phyloP scores from a whole-genome alignment of 2,888 invertebrate species.

The Aphrophora alni region DNA sequence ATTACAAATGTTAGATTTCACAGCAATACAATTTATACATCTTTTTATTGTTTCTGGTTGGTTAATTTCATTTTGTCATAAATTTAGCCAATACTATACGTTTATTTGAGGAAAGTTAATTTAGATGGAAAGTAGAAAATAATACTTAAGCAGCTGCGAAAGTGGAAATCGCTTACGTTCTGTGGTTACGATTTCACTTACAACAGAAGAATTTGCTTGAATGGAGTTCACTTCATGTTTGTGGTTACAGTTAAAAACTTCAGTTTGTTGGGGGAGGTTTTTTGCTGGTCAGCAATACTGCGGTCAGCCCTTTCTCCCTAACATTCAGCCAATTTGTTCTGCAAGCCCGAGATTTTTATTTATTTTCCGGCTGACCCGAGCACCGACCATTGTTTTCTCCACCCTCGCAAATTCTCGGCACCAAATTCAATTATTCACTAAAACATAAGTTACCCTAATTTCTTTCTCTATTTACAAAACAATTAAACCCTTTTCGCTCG shows the following conservation, averaged over 20 bases:
- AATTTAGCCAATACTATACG: too few relatives aligned
- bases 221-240: neutral
- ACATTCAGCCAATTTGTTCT: conserved; percentile 1
- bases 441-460: neutral
- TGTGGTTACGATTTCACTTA: neutral
- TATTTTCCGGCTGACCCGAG: neutral
- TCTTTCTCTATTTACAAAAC: neutral
- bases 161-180: neutral
- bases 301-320: neutral
- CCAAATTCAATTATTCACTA: neutral
- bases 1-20: too few relatives aligned
- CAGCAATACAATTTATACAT: too few relatives aligned
- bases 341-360: conserved; percentile 9
- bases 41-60: too few relatives aligned
- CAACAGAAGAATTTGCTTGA: neutral
- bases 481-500: neutral
- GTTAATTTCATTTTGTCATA: too few relatives aligned
- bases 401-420: neutral
- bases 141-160: too few relatives aligned
- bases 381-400: neutral
- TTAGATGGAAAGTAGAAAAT: too few relatives aligned
- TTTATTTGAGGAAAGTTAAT: too few relatives aligned
- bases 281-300: neutral
- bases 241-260: neutral
- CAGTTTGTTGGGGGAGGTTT: neutral